Evolutionary conservation across 2,797 vertebrate genomes (phyloP).

Genomic region (Sparidentex hasta): DNA sequence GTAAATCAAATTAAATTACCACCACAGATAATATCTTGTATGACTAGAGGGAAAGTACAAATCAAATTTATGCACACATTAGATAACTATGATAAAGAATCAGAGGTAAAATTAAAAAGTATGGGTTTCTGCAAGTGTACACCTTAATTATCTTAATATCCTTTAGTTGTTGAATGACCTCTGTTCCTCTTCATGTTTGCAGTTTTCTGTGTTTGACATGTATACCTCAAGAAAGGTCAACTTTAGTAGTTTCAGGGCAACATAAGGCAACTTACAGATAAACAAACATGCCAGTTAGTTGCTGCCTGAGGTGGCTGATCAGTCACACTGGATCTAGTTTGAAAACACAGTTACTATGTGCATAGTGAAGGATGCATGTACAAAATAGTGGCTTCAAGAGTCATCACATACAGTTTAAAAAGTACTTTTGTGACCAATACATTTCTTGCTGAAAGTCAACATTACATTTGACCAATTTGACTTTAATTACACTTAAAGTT

Average conservation of each 20-base stretch:
- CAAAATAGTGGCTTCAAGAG: too few species aligned
- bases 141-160: neutral
- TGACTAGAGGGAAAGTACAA: neutral
- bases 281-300: too few species aligned
- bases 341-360: slow-evolving; percentile 9
- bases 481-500: too few species aligned
- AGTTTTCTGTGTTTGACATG: neutral
- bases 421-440: too few species aligned
- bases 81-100: too few species aligned
- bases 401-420: too few species aligned
- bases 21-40: neutral
- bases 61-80: neutral
- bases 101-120: too few species aligned
- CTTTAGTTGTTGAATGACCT: neutral
- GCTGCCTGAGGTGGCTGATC: slow-evolving; percentile 6
- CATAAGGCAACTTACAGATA: too few species aligned
- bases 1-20: neutral
- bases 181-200: neutral
- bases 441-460: too few species aligned
- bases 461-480: too few species aligned
- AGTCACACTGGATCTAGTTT: slow-evolving; percentile 12
- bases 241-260: too few species aligned
- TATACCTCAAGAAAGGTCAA: neutral
- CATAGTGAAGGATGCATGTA: neutral
- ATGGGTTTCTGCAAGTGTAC: too few species aligned